Base-by-base conservation (phyloP, 2,888 invertebrate species). In the Spilosoma lubricipeda region DNA sequence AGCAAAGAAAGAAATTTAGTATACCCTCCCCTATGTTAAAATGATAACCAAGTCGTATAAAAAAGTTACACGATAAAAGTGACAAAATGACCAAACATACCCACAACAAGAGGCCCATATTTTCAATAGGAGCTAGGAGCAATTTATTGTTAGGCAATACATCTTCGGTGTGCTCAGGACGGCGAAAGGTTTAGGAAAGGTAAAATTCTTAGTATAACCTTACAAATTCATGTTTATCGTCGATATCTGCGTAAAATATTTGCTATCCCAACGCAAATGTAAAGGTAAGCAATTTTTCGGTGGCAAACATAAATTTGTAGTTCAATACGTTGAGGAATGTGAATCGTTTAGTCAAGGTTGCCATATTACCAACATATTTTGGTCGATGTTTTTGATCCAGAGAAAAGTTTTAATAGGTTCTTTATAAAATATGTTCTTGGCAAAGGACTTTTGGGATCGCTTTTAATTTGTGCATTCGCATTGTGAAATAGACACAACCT, bases 61-160 rank as follows among this genome's bases (percentile, higher is more conserved):
- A 59, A 39, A 52, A 39, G 72, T 71, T 70, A 68, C 76, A 68
- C 75, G 20, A 75, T 75, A 74, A 75, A 80, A 52, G 69, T 69
- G 66, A 74, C 64, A 80, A 81, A 88, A 86, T 87, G 84, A 82
- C 87, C 83, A 76, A 77, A 77, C 71, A 67, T 75, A 77, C 77
- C 82, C 74, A 77, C 84, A 82, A 82, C 78, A 72, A 78, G 56
- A 74, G 70, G 77, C 75, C 80, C 79, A 82, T 82, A 79, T 82
- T 82, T 82, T 79, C 79, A 82, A 86, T 84, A 85, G 42, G 42
- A 42, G 78, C 79, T 80, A 73, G 77, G 78, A 79, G 82, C 83
- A 85, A 88, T 88, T 85, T 88, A 88, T 87, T 82, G 77, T 77
- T 71, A 75, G 70, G 79, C 79, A 80, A 88, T 88, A 85, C 81